Percentiles rank a stretch among this genome's conserved stretches.
These are phyloP conservation scores for Orthonevra nobilis DNA, from an alignment of 2,888 invertebrate genomes.

Conservation along the genomic window DNA sequence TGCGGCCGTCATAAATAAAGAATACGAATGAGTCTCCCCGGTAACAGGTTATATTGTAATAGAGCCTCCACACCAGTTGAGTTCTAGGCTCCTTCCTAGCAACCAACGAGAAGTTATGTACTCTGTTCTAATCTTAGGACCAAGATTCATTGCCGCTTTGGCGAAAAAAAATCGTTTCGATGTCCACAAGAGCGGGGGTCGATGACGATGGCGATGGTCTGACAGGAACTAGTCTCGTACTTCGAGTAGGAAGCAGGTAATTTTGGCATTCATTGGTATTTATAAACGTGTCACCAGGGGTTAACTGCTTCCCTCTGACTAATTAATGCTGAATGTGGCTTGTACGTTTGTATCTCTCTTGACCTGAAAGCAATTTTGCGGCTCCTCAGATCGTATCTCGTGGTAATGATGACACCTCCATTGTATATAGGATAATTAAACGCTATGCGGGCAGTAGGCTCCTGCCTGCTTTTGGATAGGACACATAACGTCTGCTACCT, in stretches of 20 bases:
- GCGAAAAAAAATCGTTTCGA: constrained; percentile 29
- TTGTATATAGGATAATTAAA: constrained; percentile 55
- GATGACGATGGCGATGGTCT: constrained; percentile 39
- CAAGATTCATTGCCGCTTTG: constrained; percentile 6
- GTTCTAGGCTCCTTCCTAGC: neutral
- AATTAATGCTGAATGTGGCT: constrained; percentile 61
- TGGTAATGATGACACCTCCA: constrained; percentile 59
- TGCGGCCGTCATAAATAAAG: constrained; percentile 34
- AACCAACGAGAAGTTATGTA: constrained; percentile 25
- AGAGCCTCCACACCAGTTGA: neutral
- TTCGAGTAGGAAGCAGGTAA: constrained; percentile 57
- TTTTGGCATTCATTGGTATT: constrained; percentile 58
- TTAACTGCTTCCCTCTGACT: constrained; percentile 57
- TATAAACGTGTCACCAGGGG: constrained; percentile 48
- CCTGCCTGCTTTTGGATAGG: constrained; percentile 15
- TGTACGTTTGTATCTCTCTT: constrained; percentile 37
- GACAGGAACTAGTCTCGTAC: too few species aligned
- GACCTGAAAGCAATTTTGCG: constrained; percentile 52
- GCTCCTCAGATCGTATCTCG: constrained; percentile 52
- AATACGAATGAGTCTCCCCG: constrained; percentile 33
- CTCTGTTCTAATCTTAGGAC: constrained; percentile 30
- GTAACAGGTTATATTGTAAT: constrained; percentile 53
- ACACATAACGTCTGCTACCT: neutral
- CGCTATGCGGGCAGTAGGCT: constrained; percentile 36
- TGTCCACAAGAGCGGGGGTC: too few species aligned